Evolutionary conservation across 2,113 vertebrate genomes (phyloP).

Genomic region (Leucosticte australis): DNA sequence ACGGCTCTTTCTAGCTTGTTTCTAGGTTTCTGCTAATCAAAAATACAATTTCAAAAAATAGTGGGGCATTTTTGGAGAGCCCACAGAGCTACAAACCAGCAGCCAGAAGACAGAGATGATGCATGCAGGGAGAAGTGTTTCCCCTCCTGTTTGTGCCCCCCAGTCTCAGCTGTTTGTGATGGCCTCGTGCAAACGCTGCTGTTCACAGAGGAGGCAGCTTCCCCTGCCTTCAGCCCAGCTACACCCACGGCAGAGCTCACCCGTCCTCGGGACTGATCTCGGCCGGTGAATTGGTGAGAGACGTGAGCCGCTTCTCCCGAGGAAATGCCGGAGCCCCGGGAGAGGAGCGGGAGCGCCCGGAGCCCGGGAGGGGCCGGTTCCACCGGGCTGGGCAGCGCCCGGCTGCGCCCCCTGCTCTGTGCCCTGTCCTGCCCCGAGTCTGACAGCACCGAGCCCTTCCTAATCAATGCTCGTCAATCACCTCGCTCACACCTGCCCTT

Average conservation of each 20-base stretch:
- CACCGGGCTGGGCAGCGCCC: no score
- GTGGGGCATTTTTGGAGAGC: background rate
- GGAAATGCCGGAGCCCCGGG: fast-evolving
- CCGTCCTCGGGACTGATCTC: background rate
- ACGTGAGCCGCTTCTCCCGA: fast-evolving
- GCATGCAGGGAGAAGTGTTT: fast-evolving
- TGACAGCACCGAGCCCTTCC: background rate
- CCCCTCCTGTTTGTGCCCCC: background rate
- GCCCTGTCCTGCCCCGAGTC: background rate
- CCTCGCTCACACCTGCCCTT: background rate
- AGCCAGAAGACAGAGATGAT: background rate
- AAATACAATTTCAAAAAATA: background rate
- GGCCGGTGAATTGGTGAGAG: fast-evolving
- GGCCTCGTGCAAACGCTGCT: fast-evolving
- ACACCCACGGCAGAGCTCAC: background rate
- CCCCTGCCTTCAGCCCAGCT: background rate
- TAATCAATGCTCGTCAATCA: background rate
- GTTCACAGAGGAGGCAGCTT: background rate
- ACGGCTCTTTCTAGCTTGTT: background rate
- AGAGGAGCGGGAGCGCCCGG: fast-evolving
- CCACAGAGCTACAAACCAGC: background rate
- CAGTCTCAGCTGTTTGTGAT: background rate
- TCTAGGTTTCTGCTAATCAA: background rate
- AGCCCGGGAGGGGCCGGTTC: fast-evolving
- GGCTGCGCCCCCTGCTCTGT: background rate